Base-by-base conservation (phyloP, 2,113 vertebrate species). In the Solea solea region DNA sequence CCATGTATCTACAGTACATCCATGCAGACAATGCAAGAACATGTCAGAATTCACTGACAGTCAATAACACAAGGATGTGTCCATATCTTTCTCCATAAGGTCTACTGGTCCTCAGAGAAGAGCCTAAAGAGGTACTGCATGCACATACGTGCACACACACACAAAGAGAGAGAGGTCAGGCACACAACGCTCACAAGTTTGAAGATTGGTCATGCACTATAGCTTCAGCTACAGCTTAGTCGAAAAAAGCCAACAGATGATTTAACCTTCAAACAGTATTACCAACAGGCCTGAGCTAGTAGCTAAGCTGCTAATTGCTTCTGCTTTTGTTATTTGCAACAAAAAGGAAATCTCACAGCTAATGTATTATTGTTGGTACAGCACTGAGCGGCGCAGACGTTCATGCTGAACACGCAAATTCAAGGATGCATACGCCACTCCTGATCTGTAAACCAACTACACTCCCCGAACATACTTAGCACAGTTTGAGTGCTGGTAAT, bases 401-500 rank as follows among this genome's bases (percentile, higher is more conserved):
- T 45, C 15, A 39, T 7, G 21, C 27, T 14, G 39, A 69, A 52
- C 7, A 46, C 10, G 9, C 34, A 56, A 15, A 48, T 6, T n/a
- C 0, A 0, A 27, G 48, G 42, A 13, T 11, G n/a, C 50, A 41
- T 45, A 1, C 16, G 25, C 57, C 45, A 2, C 64, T 21, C 21
- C 28, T 34, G 51, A 34, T 16, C 51, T 11, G 1, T 48, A 44
- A n/a, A 27, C 25, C 27, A 9, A 52, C 9, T 12, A 34, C 48
- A 13, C 25, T 13, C 28, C 53, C 54, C 54, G 16, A 9, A 60
- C 25, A 13, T 15, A 45, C 44, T 41, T 44, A 56, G 49, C 70
- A 46, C 60, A 45, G 64, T 56, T 72, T 69, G 78, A 86, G 67
- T 83, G 80, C 70, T 64, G 40, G 64, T 25, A 65, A 58, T 71